Evolutionary conservation across 2,888 invertebrate genomes (phyloP), one percentile per base, ranked within the genome.

Genomic region (Lycophotia porphyrea): DNA sequence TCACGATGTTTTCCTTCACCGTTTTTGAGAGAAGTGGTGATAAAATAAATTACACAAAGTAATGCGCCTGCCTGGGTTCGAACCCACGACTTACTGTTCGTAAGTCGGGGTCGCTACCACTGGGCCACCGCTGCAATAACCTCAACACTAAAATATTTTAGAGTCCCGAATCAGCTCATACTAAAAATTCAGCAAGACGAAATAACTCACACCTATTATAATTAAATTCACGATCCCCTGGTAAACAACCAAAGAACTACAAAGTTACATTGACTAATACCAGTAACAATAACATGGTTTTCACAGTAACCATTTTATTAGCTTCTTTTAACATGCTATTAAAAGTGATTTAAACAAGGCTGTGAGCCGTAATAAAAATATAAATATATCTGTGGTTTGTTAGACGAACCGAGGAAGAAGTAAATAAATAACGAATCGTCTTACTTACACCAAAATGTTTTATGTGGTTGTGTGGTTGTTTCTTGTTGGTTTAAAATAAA

Each of bases 271-370:
- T 76, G 47, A 61, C 71, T 71, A 58, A 69, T 67, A 44, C 67
- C 34, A 21, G 49, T 58, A 74, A 80, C 71, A 79, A 71, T 81
- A 84, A 83, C 82, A 82, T 21, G 42, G 24, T 76, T 84, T 80
- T 39, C 55, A 76, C 69, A 78, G 73, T 81, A 80, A 75, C 36
- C 15, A 52, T 85, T 85, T 87, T 84, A 82, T 84, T 85, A 87
- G 71, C 76, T 82, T 58, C 71, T 64, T 85, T 89, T 88, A 80
- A 83, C 82, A 75, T 78, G 60, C 78, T 80, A 80, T 86, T 82
- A 88, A 88, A 87, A 82, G 61, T 84, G 86, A 87, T 89, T 85
- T 88, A 88, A 73, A 71, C 81, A 65, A 82, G 74, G 74, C 58
- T 74, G 64, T 31, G 31, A 36, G 64, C 42, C 13, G 66, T 75